Conservation (phyloP, 1,140 invertebrate species). For the Hydropsyche tenuis region DNA sequence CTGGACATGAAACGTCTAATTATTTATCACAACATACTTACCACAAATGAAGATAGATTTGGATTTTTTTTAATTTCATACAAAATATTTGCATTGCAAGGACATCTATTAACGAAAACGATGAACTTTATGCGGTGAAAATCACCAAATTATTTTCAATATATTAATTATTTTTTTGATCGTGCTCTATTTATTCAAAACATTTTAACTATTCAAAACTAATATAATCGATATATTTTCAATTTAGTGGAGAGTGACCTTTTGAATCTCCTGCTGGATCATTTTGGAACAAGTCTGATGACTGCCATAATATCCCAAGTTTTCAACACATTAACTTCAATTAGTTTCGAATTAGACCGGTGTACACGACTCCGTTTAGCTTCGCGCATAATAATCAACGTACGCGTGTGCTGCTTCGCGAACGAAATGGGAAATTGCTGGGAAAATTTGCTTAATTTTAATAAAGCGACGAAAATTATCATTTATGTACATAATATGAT, state of each 20-base stretch:
- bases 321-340: conserved; percentile 46
- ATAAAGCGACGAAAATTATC: too few species aligned
- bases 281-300: too few species aligned
- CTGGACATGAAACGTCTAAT: conserved; percentile 32
- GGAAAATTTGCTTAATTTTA: background rate
- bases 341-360: conserved; percentile 45
- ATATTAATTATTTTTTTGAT: too few species aligned
- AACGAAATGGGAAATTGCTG: conserved; percentile 8
- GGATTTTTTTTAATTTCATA: too few species aligned
- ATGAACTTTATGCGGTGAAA: too few species aligned
- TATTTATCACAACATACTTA: too few species aligned
- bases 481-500: too few species aligned
- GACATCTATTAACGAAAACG: too few species aligned
- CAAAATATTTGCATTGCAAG: background rate
- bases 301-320: conserved; percentile 8
- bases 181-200: too few species aligned
- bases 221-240: background rate
- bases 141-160: too few species aligned
- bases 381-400: conserved; percentile 28
- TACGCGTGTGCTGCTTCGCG: conserved; percentile 10
- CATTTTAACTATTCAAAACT: too few species aligned
- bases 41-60: too few species aligned
- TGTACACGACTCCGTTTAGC: conserved; percentile 34
- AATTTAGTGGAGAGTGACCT: background rate
- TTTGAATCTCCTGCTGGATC: background rate